Percentiles rank a stretch among this genome's conserved stretches.
phyloP scores from a whole-genome alignment of 2,113 vertebrate genomes.

The Hyperoodon ampullatus region DNA sequence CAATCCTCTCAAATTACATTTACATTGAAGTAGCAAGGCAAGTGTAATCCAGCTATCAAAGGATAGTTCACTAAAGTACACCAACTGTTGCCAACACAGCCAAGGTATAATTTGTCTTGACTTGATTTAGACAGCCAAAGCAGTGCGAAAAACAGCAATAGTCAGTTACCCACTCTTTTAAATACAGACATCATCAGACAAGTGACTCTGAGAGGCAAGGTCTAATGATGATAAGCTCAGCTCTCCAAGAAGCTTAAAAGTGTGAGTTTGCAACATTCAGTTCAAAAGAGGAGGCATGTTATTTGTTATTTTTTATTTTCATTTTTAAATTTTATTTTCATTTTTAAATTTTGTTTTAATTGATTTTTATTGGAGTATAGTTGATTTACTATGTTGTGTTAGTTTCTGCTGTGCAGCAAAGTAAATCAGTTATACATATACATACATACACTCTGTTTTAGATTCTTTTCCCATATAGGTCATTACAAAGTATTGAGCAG shows the following conservation, averaged over 20 bases:
- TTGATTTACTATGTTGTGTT: too few species aligned
- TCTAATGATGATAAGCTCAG: background rate
- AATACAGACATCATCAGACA: conserved; percentile 1
- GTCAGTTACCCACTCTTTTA: conserved; percentile 9
- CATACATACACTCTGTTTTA: too few species aligned
- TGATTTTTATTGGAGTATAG: too few species aligned
- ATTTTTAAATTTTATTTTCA: too few species aligned
- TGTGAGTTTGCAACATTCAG: background rate
- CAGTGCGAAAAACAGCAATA: conserved; percentile 20
- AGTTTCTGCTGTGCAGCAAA: too few species aligned
- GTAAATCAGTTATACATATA: too few species aligned
- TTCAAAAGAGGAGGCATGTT: background rate
- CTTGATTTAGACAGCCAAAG: conserved; percentile 66
- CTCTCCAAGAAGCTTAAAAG: background rate
- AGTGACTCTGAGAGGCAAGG: background rate
- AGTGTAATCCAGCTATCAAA: conserved; percentile 75
- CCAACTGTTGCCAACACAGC: conserved; percentile 48
- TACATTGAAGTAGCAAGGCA: conserved; percentile 61
- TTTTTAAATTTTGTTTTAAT: too few species aligned
- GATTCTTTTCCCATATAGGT: too few species aligned
- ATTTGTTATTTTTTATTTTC: too few species aligned
- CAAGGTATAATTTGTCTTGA: conserved; percentile 55
- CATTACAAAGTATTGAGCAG: too few species aligned
- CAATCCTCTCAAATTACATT: conserved; percentile 73
- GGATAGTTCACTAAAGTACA: conserved; percentile 50